Conservation (phyloP, 1,140 invertebrate genomes). For the Temnothorax nylanderi region DNA sequence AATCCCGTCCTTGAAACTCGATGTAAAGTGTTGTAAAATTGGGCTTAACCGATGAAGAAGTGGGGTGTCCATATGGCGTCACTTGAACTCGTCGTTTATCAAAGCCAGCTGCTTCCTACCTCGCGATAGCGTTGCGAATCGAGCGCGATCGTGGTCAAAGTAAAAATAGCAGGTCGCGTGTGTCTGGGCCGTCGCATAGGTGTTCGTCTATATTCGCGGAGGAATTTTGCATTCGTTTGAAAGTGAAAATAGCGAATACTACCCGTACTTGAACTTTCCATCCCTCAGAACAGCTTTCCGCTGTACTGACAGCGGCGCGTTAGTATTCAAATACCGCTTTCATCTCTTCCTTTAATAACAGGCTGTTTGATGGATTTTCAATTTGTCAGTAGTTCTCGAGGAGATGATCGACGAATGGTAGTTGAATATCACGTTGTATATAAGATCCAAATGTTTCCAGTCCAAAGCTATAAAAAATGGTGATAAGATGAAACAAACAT, state of each 20-base stretch:
- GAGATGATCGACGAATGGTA: background rate
- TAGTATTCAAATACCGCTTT: background rate
- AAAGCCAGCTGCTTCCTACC: slow-evolving; percentile 30
- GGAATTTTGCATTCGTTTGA: slow-evolving; percentile 52
- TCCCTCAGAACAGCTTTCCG: background rate
- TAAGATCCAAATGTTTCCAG: background rate
- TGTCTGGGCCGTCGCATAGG: background rate
- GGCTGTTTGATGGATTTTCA: slow-evolving; percentile 5
- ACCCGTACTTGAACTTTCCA: slow-evolving; percentile 36
- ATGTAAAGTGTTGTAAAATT: slow-evolving; percentile 18
- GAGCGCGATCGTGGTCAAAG: background rate
- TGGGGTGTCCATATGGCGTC: slow-evolving; percentile 7
- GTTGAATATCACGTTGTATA: background rate
- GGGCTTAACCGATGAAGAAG: slow-evolving; percentile 33
- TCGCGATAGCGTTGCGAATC: slow-evolving; percentile 6
- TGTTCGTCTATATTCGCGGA: background rate
- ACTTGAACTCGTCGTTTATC: slow-evolving; percentile 7
- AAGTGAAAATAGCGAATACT: slow-evolving; percentile 44
- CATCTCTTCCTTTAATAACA: slow-evolving; percentile 30
- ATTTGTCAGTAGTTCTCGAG: background rate
- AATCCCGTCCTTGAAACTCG: background rate
- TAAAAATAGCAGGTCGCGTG: slow-evolving; percentile 34
- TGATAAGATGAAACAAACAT: background rate
- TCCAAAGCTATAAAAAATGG: background rate
- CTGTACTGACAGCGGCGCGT: background rate